Evolutionary conservation across 1,140 invertebrate genomes (phyloP), one percentile per base, ranked within the genome.

Genomic region (Belonocnema kinseyi): DNA sequence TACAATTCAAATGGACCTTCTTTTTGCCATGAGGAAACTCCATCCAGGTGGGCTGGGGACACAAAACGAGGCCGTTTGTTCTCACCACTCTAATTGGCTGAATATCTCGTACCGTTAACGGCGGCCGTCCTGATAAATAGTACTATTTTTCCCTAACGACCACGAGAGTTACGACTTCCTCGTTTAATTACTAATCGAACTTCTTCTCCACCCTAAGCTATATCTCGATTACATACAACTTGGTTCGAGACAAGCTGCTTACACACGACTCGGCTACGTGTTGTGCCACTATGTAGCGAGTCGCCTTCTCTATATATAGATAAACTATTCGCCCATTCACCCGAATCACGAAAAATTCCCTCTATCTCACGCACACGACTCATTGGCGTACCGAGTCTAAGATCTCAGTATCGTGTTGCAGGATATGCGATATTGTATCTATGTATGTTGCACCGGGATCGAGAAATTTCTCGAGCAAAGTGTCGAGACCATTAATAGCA

Each of bases 101-200:
- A 79, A 83, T 79, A 75, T 81, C 85, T 66, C 77, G 83, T 85
- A 88, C 87, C 88, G 88, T 91, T 90, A 90, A 87, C 88, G 86
- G 88, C 88, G 86, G 89, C 85, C 85, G 90, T 90, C 90, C 82
- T 86, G 87, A 91, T 91, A 90, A 90, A 88, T 85, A 81, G 84
- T 79, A 80, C 82, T 85, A 33, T 86, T 85, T 88, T 85, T 85
- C 78, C 26, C 80, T 82, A 79, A 79, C 78, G 82, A 85, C 83
- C 12, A 12, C 61, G 61, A 66, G 87, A 89, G 88, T 89, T 89
- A 89, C 86, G 88, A 86, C 88, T 89, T 89, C 87, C 88, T 88
- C 83, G 88, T 88, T 66, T 90, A 88, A 90, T 90, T 89, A 87
- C 87, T 85, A 88, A 89, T 89, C 88, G 86, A 86, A 77, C 85